Percentiles rank a stretch among this genome's conserved stretches.
Evolutionary conservation across 1,140 invertebrate species (phyloP).

Genomic region (Pseudobourletiella spinata): DNA sequence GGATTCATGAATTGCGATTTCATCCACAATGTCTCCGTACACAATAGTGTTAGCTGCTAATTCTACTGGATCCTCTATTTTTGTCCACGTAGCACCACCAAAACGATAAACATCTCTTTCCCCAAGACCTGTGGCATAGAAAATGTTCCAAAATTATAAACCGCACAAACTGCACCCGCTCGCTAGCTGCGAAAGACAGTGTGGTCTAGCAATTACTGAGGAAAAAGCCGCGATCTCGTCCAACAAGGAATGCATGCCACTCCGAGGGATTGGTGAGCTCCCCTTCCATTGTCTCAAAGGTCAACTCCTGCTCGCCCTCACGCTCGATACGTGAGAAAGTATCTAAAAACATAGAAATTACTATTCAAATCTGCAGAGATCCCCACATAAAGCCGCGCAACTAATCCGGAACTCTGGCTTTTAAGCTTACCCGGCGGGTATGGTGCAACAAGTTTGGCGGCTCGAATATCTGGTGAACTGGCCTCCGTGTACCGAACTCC

Average conservation of each 20-base stretch:
- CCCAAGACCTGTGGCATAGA: constrained; percentile 21
- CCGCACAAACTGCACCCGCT: neutral
- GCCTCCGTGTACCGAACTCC: neutral
- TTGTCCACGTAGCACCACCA: constrained; percentile 42
- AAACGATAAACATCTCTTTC: constrained; percentile 25
- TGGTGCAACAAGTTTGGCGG: neutral
- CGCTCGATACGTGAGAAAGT: constrained; percentile 23
- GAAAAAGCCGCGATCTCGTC: constrained; percentile 45
- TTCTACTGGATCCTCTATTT: constrained; percentile 48
- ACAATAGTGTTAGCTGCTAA: constrained; percentile 64
- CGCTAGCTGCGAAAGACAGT: constrained; percentile 42
- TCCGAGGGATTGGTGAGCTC: constrained; percentile 46
- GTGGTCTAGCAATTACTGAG: constrained; percentile 42
- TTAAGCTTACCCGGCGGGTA: constrained; percentile 3
- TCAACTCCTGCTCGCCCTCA: constrained; percentile 37
- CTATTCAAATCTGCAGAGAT: no score
- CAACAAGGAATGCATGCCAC: constrained; percentile 58
- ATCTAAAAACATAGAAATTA: constrained; percentile 8
- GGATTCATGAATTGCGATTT: constrained; percentile 46
- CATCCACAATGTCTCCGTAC: constrained; percentile 69
- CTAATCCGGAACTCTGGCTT: no score
- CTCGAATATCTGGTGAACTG: neutral
- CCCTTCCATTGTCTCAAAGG: constrained; percentile 12
- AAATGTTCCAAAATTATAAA: neutral
- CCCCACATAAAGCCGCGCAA: neutral